Evolutionary conservation across 2,797 vertebrate species (phyloP).

Genomic region (Cottoperca gobio): DNA sequence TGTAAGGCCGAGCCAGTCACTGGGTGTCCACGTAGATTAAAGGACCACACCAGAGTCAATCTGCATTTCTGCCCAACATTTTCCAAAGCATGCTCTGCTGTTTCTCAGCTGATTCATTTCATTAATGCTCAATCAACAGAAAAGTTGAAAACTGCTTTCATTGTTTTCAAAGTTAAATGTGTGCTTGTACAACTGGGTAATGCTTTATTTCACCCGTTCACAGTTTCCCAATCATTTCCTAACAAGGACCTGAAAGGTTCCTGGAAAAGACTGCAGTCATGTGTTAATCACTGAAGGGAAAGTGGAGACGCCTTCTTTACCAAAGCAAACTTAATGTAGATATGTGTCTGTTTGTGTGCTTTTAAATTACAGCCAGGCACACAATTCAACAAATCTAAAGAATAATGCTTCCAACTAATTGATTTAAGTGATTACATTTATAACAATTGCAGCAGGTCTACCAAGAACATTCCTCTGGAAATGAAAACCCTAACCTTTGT

Average conservation of each 20-base stretch:
- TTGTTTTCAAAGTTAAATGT: background rate
- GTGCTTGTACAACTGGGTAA: background rate
- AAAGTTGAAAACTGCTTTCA: background rate
- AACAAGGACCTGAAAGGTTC: background rate
- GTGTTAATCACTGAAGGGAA: background rate
- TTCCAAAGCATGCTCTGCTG: conserved; percentile 8
- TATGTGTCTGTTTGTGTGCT: background rate
- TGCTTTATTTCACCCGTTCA: background rate
- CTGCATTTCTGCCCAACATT: conserved; percentile 15
- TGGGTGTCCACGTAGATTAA: conserved; percentile 4
- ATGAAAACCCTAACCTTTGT: background rate
- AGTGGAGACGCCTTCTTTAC: no score
- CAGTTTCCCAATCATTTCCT: background rate
- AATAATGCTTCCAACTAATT: background rate
- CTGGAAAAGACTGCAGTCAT: background rate
- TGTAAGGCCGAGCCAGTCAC: conserved; percentile 25
- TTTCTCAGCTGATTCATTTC: background rate
- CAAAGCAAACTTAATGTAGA: background rate
- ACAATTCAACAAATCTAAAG: background rate
- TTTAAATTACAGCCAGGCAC: background rate
- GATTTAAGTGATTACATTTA: background rate
- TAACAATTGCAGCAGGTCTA: background rate
- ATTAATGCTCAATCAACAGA: background rate
- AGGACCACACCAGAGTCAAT: conserved; percentile 6
- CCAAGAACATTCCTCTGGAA: background rate